phyloP scores from a whole-genome alignment of 1,140 invertebrate genomes.

The Diabrotica virgifera region DNA sequence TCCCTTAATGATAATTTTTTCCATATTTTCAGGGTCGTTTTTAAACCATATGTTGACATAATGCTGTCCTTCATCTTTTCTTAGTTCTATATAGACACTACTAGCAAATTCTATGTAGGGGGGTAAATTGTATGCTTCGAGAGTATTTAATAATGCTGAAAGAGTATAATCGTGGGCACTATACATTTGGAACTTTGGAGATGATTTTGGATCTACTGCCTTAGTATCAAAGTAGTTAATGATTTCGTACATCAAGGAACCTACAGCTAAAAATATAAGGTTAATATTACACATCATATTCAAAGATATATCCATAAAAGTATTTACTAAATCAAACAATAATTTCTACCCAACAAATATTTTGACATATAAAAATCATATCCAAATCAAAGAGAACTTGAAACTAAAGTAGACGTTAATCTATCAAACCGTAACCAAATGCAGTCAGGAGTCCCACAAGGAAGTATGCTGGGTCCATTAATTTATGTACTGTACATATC shows the following conservation, averaged over 20 bases:
- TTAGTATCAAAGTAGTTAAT: neutral
- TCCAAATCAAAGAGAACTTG: no score
- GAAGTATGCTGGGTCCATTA: no score
- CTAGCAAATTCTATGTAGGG: neutral
- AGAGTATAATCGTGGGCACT: neutral
- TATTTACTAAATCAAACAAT: no score
- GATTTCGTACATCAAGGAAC: neutral
- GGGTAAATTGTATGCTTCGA: neutral
- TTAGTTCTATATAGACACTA: neutral
- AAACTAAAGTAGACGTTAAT: no score
- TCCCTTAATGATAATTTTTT: neutral
- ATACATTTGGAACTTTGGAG: neutral
- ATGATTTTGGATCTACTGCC: neutral
- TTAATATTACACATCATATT: no score
- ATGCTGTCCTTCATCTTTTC: neutral
- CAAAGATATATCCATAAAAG: no score
- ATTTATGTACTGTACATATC: no score
- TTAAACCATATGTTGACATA: neutral
- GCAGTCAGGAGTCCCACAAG: no score
- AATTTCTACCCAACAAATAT: no score
- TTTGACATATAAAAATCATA: no score
- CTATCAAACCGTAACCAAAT: no score
- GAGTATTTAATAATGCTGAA: neutral
- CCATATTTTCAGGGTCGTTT: neutral
- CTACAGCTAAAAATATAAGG: no score